Evolutionary conservation across 2,888 invertebrate species (phyloP).

Genomic region (Xylophagus ater): DNA sequence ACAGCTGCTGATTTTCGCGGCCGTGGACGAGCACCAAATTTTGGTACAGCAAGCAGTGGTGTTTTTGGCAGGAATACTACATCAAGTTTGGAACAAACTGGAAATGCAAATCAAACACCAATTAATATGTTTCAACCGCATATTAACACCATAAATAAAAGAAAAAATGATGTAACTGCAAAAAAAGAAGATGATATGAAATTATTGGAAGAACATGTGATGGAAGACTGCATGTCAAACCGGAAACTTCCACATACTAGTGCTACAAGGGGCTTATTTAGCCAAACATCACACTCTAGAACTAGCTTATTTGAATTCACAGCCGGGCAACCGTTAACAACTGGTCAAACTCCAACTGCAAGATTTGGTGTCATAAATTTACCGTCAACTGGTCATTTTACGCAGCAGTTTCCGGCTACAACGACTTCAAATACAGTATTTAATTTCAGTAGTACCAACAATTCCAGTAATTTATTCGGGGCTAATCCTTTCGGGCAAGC

Average conservation of each 20-base stretch:
- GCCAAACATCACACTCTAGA: constrained; percentile 35
- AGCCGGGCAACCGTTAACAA: constrained; percentile 35
- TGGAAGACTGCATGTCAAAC: constrained; percentile 86
- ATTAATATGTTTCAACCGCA: constrained; percentile 57
- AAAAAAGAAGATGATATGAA: constrained; percentile 98
- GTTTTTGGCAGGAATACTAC: constrained; percentile 42
- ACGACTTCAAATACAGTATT: constrained; percentile 36
- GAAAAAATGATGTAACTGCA: constrained; percentile 93
- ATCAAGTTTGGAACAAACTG: constrained; percentile 30
- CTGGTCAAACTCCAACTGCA: constrained; percentile 40
- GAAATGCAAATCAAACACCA: constrained; percentile 38
- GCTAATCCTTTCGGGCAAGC: constrained; percentile 41
- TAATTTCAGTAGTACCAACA: constrained; percentile 27
- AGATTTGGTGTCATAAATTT: constrained; percentile 46
- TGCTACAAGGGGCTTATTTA: constrained; percentile 42
- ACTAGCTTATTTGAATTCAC: constrained; percentile 42
- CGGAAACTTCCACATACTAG: constrained; percentile 62
- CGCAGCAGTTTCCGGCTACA: constrained; percentile 48
- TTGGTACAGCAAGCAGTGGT: constrained; percentile 45
- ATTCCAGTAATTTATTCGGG: constrained; percentile 33
- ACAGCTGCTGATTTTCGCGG: constrained; percentile 53
- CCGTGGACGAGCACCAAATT: constrained; percentile 56
- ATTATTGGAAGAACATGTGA: constrained; percentile 84
- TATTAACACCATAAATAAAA: constrained; percentile 81
- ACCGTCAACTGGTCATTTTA: constrained; percentile 52